Evolutionary conservation across 2,888 invertebrate genomes (phyloP).

Genomic region (Smittia aterrima): DNA sequence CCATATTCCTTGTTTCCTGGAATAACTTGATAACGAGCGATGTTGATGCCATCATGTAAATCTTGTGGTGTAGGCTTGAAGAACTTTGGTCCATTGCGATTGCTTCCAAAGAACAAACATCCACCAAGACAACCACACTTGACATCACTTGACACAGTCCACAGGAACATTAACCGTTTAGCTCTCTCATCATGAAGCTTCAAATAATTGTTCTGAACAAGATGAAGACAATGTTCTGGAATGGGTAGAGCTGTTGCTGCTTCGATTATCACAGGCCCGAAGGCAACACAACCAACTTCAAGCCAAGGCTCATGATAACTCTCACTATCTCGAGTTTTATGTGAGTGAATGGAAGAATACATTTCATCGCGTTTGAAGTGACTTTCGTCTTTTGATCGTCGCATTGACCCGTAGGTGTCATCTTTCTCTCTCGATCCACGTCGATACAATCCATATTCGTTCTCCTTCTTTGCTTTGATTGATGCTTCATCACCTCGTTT

Average conservation of each 20-base stretch:
- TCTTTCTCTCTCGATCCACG: conserved; percentile 50
- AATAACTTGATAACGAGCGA: conserved; percentile 67
- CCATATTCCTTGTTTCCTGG: conserved; percentile 80
- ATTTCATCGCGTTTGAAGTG: conserved; percentile 42
- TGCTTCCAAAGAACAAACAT: conserved; percentile 90
- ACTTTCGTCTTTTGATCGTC: conserved; percentile 42
- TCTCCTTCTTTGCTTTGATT: conserved; percentile 43
- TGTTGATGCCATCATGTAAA: conserved; percentile 76
- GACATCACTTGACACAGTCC: conserved; percentile 68
- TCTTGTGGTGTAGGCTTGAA: conserved; percentile 82
- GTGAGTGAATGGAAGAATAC: conserved; percentile 34
- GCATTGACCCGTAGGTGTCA: conserved; percentile 41
- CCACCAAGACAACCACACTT: conserved; percentile 96
- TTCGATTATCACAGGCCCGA: conserved; percentile 88
- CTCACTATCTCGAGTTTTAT: conserved; percentile 45
- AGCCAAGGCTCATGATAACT: conserved; percentile 72
- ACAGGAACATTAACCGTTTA: conserved; percentile 91
- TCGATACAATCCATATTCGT: conserved; percentile 47
- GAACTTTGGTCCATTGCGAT: conserved; percentile 83
- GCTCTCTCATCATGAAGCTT: conserved; percentile 79
- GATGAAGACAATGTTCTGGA: conserved; percentile 72
- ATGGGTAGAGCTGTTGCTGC: conserved; percentile 79
- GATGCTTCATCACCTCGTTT: conserved; percentile 42
- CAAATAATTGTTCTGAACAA: conserved; percentile 77
- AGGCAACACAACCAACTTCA: conserved; percentile 84